Base-by-base conservation (phyloP, 2,888 invertebrate genomes). In the Tridacna gigas region DNA sequence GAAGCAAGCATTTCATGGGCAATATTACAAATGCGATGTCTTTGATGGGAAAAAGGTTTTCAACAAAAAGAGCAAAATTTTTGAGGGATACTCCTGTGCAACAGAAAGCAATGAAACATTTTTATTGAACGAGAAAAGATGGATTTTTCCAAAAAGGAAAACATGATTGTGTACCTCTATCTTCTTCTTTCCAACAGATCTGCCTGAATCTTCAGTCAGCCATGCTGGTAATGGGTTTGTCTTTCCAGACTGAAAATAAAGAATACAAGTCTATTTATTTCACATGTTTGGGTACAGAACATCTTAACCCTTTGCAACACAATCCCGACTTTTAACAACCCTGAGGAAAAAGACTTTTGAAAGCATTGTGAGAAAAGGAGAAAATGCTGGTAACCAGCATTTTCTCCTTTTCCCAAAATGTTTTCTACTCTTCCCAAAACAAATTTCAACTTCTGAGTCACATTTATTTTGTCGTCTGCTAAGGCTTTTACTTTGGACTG, bases 141-240 rank as follows among this genome's bases (percentile, higher is more conserved):
- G 37, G 2, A 37, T 37, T 37, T 37, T 7, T 37, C 37, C 37
- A 37, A 37, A 37, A 37, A 2, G 7, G 7, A 4, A 37, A 37
- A 37, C 37, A 37, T 4, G 37, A 4, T 4, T 37, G 28, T 25
- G 61, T 86, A 92, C 92, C 89, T 90, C 87, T 25, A 92, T 69
- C 77, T 89, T 86, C 78, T 89, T 91, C 82, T 90, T 91, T 22
- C 71, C 71, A n/a, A 86, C 88, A 28, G 84, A 77, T 48, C 87
- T 88, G 56, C 86, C 88, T 48, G 88, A 83, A 0, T 89, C 86
- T 26, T 91, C 92, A 73, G 89, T 91, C n/a, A 92, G 48, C 92
- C 92, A 92, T 20, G 90, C 87, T 71, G 93, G 93, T 20, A 93
- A 73, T 15, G 91, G 90, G 22, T 85, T 87, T 51, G 86, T 75